A percentile compares a stretch with the other conserved stretches of the same genome.
These are phyloP conservation scores for Lottia scabra DNA, from an alignment of 2,888 invertebrate genomes.

Conservation along the genomic window DNA sequence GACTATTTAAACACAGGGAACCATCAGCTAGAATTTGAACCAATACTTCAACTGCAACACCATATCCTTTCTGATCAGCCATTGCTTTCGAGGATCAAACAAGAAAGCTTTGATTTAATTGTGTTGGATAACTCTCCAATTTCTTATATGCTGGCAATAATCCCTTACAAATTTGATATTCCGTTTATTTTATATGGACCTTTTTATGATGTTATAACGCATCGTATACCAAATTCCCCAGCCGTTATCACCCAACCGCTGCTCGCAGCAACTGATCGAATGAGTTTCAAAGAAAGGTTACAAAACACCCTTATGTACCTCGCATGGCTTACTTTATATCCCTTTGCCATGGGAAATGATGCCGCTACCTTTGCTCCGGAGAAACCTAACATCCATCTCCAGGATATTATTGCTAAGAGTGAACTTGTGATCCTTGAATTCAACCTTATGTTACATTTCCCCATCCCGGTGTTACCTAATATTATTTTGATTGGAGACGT, in stretches of 20 bases:
- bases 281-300: conserved; percentile 12
- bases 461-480: conserved; percentile 35
- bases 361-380: conserved; percentile 31
- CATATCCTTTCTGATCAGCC: conserved; percentile 10
- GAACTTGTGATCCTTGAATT: conserved; percentile 33
- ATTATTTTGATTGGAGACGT: conserved; percentile 36
- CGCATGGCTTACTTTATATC: neutral
- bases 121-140: conserved; percentile 25
- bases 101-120: conserved; percentile 21
- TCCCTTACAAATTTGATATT: conserved; percentile 20
- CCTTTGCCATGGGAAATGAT: conserved; percentile 22
- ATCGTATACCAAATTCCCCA: conserved; percentile 19
- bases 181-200: conserved; percentile 21
- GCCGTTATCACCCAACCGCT: conserved; percentile 14
- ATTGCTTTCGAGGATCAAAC: conserved; percentile 13
- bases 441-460: conserved; percentile 37
- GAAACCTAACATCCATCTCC: conserved; percentile 23
- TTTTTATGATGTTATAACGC: conserved; percentile 14
- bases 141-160: neutral
- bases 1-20: neutral
- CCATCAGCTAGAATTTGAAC: neutral
- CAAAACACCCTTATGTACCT: neutral
- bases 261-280: neutral
- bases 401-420: conserved; percentile 24
- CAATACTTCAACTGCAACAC: neutral